Conservation (phyloP, 35 echinoderm and acorn worm species). For the Apostichopus californicus region DNA sequence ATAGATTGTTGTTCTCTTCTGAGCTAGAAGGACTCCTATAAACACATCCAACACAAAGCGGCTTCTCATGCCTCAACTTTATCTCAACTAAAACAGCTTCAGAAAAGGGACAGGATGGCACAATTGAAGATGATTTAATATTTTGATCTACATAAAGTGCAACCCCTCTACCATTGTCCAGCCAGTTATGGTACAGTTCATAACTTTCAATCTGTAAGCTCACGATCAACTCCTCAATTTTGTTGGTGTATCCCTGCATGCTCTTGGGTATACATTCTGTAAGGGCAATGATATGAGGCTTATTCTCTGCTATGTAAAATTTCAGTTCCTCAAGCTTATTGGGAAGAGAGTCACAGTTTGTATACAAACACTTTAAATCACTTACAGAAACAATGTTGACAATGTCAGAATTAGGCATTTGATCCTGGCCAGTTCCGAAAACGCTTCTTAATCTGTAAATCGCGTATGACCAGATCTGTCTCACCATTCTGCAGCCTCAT, state of each 20-base stretch:
- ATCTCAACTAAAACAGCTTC: slow-evolving; percentile 21
- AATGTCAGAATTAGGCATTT: neutral
- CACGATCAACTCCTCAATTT: neutral
- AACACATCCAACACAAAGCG: slow-evolving; percentile 27
- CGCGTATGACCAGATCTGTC: slow-evolving; percentile 7
- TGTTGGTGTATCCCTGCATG: neutral
- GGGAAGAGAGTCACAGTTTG: slow-evolving; percentile 27
- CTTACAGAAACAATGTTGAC: neutral
- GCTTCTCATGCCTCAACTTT: neutral
- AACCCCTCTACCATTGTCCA: slow-evolving; percentile 1
- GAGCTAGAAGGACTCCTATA: slow-evolving; percentile 36
- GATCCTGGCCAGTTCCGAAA: neutral
- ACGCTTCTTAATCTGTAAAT: slow-evolving; percentile 6
- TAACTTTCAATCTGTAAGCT: slow-evolving; percentile 37
- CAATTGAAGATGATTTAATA: slow-evolving; percentile 1
- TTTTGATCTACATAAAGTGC: neutral
- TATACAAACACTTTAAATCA: neutral
- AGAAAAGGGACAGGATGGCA: neutral
- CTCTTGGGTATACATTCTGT: slow-evolving; percentile 37
- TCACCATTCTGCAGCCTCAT: neutral
- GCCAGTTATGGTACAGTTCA: slow-evolving; percentile 23
- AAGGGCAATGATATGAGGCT: neutral
- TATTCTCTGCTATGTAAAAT: neutral
- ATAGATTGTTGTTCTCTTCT: slow-evolving; percentile 6
- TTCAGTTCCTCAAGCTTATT: slow-evolving; percentile 18